phyloP scores from a whole-genome alignment of 2,888 invertebrate genomes.

The Crematogaster levior region DNA sequence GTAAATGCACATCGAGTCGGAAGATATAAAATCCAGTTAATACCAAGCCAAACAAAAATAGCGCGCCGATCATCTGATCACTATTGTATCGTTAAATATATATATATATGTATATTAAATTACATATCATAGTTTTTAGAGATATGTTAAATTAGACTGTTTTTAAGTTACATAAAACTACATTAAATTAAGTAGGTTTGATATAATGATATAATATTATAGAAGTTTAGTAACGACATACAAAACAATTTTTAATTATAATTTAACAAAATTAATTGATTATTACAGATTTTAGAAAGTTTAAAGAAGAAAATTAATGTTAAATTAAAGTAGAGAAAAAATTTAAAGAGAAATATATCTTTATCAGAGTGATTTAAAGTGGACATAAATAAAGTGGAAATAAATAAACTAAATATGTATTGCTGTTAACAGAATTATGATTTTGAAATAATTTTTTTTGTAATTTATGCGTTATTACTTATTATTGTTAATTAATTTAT shows the following conservation, averaged over 20 bases:
- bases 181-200: background rate
- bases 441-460: background rate
- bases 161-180: constrained; percentile 2
- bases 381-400: background rate
- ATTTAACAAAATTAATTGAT: background rate
- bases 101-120: constrained; percentile 22
- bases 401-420: background rate
- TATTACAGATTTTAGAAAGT: background rate
- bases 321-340: background rate
- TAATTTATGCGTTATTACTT: background rate
- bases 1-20: constrained; percentile 45
- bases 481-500: background rate
- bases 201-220: background rate
- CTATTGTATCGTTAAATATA: constrained; percentile 35
- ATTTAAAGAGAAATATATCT: background rate
- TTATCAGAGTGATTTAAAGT: background rate
- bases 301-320: background rate
- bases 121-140: background rate
- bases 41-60: constrained; percentile 36
- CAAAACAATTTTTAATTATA: background rate
- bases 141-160: background rate
- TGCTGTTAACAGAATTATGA: background rate
- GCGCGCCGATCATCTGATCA: constrained; percentile 13
- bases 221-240: background rate
- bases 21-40: constrained; percentile 51